Evolutionary conservation across 2,113 vertebrate species (phyloP).

Genomic region (Pampusana beccarii): DNA sequence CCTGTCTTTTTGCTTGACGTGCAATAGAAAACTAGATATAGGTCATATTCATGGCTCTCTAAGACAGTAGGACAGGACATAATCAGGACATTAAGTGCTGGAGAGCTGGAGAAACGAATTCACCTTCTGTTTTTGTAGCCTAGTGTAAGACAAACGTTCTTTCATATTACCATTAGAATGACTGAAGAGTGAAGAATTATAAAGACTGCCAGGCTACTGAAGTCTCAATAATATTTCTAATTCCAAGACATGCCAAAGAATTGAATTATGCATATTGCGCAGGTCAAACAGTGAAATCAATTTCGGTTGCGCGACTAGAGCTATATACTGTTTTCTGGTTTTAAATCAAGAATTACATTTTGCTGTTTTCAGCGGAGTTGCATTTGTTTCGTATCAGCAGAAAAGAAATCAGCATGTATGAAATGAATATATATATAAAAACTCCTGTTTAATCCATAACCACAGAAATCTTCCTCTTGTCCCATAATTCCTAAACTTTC

Average conservation of each 20-base stretch:
- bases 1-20: not conserved
- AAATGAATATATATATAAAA: not conserved
- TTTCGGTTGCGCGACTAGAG: not conserved
- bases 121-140: not conserved
- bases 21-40: not conserved
- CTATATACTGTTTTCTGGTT: not conserved
- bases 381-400: not conserved
- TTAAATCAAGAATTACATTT: not conserved
- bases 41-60: rapidly evolving
- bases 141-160: rapidly evolving
- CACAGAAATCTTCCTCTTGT: not conserved
- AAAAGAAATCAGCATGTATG: not conserved
- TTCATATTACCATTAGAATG: not conserved
- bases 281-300: not conserved
- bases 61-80: not conserved
- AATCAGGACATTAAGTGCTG: not conserved
- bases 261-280: not conserved
- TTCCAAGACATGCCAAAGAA: not conserved
- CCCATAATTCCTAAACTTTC: not conserved
- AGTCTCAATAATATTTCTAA: not conserved
- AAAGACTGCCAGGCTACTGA: not conserved
- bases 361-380: not conserved
- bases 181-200: not conserved
- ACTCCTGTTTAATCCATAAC: not conserved
- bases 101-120: not conserved